Percentiles rank a stretch among this genome's conserved stretches.
Evolutionary conservation across 2,113 vertebrate species (phyloP).

Genomic region (Colaptes auratus): DNA sequence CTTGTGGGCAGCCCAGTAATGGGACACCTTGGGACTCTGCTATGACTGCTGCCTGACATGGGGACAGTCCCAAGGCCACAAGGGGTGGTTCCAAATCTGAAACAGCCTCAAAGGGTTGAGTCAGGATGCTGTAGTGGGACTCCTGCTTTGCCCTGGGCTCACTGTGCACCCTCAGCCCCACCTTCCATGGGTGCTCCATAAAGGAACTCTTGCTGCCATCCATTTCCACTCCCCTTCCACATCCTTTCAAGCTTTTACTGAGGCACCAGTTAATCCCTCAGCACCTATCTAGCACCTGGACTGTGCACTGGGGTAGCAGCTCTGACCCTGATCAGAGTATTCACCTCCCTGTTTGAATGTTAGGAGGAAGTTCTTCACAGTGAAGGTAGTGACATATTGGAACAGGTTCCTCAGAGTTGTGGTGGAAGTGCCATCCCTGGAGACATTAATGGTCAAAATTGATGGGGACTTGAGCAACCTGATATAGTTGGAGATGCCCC

Average conservation of each 20-base stretch:
- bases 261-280: neutral
- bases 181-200: neutral
- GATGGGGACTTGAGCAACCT: too few relatives aligned
- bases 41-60: neutral
- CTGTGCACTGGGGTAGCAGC: neutral
- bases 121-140: fast-evolving
- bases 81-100: neutral
- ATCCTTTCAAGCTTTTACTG: neutral
- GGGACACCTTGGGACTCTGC: neutral
- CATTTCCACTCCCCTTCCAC: neutral
- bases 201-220: neutral
- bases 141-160: neutral
- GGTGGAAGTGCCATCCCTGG: too few relatives aligned
- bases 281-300: neutral
- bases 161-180: neutral
- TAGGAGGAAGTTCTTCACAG: too few relatives aligned
- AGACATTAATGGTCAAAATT: too few relatives aligned
- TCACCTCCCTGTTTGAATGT: neutral
- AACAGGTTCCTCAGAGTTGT: too few relatives aligned
- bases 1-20: fast-evolving
- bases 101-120: neutral
- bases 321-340: neutral
- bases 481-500: too few relatives aligned
- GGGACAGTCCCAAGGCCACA: fast-evolving
- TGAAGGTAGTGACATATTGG: too few relatives aligned